Conservation (phyloP, 2,797 vertebrate genomes). For the Phataginus tricuspis region DNA sequence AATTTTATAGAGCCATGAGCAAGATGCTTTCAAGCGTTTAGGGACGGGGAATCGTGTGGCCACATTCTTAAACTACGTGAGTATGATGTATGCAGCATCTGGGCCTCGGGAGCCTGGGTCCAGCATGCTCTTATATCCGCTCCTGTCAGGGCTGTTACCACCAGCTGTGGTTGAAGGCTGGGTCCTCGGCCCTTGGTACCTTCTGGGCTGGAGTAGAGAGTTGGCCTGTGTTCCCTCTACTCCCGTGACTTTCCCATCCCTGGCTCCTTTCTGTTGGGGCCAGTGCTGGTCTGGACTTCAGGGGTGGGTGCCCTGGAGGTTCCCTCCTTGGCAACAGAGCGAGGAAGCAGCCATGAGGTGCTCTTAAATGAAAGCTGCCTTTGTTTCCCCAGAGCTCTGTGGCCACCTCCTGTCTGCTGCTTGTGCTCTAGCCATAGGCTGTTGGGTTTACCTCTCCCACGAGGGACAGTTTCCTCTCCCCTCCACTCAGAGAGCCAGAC, state of each 20-base stretch:
- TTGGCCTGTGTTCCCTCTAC: background rate
- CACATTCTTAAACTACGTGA: conserved; percentile 99
- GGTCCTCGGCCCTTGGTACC: background rate
- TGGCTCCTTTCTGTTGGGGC: background rate
- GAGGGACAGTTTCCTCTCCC: background rate
- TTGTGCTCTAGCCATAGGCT: background rate
- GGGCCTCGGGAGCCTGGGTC: conserved; percentile 36
- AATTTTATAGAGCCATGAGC: conserved; percentile 99
- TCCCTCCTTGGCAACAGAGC: background rate
- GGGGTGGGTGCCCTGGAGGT: background rate
- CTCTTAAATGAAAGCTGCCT: background rate
- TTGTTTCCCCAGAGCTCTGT: background rate
- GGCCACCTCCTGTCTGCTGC: background rate
- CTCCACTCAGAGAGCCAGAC: background rate
- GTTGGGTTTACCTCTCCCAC: background rate
- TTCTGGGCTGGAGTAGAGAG: background rate
- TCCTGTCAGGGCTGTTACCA: background rate
- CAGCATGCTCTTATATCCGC: background rate
- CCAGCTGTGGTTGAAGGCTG: background rate
- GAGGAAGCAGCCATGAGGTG: background rate
- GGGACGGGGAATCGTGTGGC: conserved; percentile 99
- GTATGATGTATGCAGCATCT: conserved; percentile 87
- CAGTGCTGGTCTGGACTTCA: background rate
- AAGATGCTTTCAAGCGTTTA: conserved; percentile 99
- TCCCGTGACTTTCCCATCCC: background rate